These are phyloP conservation scores for Centropristis striata DNA, from an alignment of 2,113 vertebrate genomes.

Conservation along the genomic window DNA sequence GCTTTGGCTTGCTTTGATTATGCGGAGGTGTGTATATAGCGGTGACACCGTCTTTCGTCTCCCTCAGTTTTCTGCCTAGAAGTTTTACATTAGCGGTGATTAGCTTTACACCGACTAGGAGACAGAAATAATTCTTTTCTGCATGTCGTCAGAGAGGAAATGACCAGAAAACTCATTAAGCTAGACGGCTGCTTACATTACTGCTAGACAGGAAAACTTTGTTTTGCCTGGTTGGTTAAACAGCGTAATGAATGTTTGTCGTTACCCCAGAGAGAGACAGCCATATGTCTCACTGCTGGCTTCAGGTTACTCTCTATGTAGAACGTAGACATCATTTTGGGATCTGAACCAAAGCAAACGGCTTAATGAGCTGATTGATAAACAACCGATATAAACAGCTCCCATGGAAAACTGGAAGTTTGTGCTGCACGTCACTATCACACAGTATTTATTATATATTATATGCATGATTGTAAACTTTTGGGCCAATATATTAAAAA, in stretches of 20 bases:
- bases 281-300: constrained; percentile 1
- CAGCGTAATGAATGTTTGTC: constrained; percentile 31
- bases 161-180: constrained; percentile 50
- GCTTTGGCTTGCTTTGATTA: constrained; percentile 18
- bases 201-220: constrained; percentile 29
- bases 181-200: constrained; percentile 23
- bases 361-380: background rate
- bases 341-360: background rate
- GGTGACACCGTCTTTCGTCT: constrained; percentile 29
- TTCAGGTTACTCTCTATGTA: constrained; percentile 18
- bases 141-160: constrained; percentile 42
- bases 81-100: constrained; percentile 20
- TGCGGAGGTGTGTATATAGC: background rate
- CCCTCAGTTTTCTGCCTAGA: background rate
- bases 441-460: background rate
- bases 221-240: constrained; percentile 24
- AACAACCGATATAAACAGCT: constrained; percentile 5
- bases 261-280: constrained; percentile 13
- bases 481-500: too few relatives aligned
- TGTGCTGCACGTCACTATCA: background rate
- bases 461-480: too few relatives aligned
- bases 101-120: background rate
- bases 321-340: background rate
- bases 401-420: constrained; percentile 18
- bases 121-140: constrained; percentile 31